Evolutionary conservation across 2,113 vertebrate species (phyloP), one percentile per base, ranked within the genome.

Genomic region (Entelurus aequoreus): DNA sequence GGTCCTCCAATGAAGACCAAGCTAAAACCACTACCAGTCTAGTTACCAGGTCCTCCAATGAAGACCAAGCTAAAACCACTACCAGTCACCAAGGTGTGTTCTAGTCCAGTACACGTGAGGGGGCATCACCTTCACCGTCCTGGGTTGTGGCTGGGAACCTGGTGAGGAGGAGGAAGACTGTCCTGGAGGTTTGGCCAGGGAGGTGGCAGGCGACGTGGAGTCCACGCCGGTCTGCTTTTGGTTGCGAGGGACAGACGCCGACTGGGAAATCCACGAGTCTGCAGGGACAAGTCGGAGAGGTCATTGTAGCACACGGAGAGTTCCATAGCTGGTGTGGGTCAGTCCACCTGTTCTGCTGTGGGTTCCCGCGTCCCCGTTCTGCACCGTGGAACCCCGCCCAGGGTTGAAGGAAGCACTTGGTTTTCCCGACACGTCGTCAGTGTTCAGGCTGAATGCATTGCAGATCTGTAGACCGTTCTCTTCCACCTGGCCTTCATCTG

Each of bases 251-350:
- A 98, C 96, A 52, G 97, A 96, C 54, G 96, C 95, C 5, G 96
- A 98, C 77, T 98, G 95, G 57, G 97, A 98, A 83, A 97, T 95
- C 97, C 95, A 99, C 19, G 93, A 95, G 91, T 99, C 96, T 99
- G 52, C 1, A 28, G 14, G 13, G n/a, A 67, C 28, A 28, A 28
- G 28, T 28, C 3, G 28, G 28, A 28, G 28, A 28, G 28, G 28
- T 28, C 28, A 28, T 28, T 28, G 28, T 28, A 28, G 28, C 2
- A 46, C 5, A 46, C 5, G 42, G 10, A 46, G 42, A 46, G 10
- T 8, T 8, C 10, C 11, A 54, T 12, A 54, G 35, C 35, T 14
- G 52, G 54, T 19, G 54, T 4, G 40, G 38, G 21, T 44, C 48
- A 53, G 50, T 38, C 89, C 90, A 97, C 96, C 96, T 85, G 95